These are phyloP conservation scores for Arctocebus calabarensis DNA, from an alignment of 2,797 vertebrate species.

Conservation along the genomic window DNA sequence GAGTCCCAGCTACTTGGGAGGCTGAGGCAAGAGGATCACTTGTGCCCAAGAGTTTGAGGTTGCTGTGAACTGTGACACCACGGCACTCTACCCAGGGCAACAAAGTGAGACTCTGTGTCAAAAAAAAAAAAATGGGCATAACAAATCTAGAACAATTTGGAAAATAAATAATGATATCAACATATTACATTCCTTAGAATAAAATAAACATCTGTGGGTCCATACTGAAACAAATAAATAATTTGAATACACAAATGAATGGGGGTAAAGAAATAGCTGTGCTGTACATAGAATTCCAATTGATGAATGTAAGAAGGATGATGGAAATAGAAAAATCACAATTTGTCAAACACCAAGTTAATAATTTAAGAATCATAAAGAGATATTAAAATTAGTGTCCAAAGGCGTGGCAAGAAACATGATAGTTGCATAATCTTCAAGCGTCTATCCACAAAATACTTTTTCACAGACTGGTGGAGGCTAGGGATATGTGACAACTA, in stretches of 20 bases:
- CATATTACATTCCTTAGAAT: neutral
- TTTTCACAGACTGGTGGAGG: neutral
- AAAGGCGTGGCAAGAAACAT: constrained; percentile 4
- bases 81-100: too few relatives aligned
- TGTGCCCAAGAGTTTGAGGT: too few relatives aligned
- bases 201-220: neutral
- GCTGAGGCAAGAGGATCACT: too few relatives aligned
- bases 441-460: neutral
- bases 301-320: neutral
- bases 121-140: neutral
- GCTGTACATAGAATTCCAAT: neutral
- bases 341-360: constrained; percentile 18
- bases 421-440: neutral
- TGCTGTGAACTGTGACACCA: too few relatives aligned
- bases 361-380: constrained; percentile 2
- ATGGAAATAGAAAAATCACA: neutral
- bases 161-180: constrained; percentile 48
- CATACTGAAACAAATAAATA: constrained; percentile 25
- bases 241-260: constrained; percentile 17
- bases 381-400: constrained; percentile 26
- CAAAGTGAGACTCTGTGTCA: too few relatives aligned
- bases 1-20: too few relatives aligned
- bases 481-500: neutral
- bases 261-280: neutral
- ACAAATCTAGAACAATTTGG: constrained; percentile 19